phyloP scores from a whole-genome alignment of 35 echinoderm and acorn worm genomes.

The Apostichopus japonicus region DNA sequence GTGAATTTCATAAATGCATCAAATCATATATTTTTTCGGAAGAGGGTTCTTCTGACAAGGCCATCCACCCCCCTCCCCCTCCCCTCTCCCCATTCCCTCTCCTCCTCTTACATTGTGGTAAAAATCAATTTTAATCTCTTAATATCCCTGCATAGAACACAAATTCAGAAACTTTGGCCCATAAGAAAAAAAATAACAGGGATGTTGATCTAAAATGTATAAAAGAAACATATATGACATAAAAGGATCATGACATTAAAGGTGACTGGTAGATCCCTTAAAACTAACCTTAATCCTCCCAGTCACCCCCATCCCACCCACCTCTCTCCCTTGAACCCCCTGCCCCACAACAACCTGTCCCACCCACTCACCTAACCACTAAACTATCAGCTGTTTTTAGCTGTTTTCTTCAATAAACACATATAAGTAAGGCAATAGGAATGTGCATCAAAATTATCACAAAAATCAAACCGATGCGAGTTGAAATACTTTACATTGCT shows the following conservation, averaged over 20 bases:
- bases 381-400: not conserved
- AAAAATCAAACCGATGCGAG: not conserved
- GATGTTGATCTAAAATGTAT: no score
- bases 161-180: no score
- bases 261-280: no score
- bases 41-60: not conserved
- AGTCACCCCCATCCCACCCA: not conserved
- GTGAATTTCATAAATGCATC: no score
- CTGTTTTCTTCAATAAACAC: no score
- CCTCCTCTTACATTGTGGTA: not conserved
- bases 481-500: not conserved
- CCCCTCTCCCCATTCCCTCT: not conserved
- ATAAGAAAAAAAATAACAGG: no score
- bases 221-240: no score
- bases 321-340: not conserved
- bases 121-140: no score
- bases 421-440: constrained; percentile 10
- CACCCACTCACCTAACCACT: not conserved
- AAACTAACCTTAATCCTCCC: no score
- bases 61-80: not conserved
- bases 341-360: not conserved
- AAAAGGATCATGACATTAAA: no score
- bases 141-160: no score
- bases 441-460: not conserved
- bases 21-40: no score